A percentile compares a stretch with the other conserved stretches of the same genome.
These are phyloP conservation scores for Macrotus californicus DNA, from an alignment of 2,113 vertebrate genomes.

Conservation along the genomic window DNA sequence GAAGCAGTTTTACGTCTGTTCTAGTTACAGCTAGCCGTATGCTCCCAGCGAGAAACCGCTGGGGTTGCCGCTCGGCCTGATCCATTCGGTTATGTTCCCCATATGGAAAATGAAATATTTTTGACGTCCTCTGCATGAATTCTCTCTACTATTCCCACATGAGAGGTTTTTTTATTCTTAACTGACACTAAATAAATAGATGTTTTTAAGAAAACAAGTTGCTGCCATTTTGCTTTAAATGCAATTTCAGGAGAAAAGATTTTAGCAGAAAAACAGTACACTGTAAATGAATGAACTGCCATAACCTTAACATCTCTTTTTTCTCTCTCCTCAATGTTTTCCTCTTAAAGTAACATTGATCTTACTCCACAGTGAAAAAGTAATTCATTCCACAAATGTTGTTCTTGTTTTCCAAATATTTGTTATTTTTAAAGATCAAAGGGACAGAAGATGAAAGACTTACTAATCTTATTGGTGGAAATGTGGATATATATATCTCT, in stretches of 20 bases:
- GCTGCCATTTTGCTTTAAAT: conserved; percentile 11
- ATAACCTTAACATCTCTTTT: neutral
- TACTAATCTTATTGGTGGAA: neutral
- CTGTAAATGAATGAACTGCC: neutral
- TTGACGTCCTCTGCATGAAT: conserved; percentile 11
- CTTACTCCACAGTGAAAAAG: neutral
- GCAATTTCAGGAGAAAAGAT: conserved; percentile 10
- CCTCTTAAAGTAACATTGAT: neutral
- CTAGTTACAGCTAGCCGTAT: neutral
- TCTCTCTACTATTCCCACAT: neutral
- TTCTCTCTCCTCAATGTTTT: neutral
- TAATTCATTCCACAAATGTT: neutral
- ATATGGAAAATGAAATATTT: neutral
- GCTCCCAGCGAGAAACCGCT: neutral
- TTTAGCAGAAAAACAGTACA: neutral
- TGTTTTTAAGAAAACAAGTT: neutral
- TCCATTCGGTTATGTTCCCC: neutral
- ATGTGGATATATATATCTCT: neutral
- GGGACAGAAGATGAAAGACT: neutral
- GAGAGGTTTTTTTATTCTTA: neutral
- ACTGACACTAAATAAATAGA: conserved; percentile 33
- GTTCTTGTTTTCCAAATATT: neutral
- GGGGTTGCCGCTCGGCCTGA: neutral
- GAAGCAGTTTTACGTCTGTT: neutral
- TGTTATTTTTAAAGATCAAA: conserved; percentile 48